Evolutionary conservation across 2,797 vertebrate species (phyloP), one percentile per base, ranked within the genome.

Genomic region (Arrhamphus sclerolepis): DNA sequence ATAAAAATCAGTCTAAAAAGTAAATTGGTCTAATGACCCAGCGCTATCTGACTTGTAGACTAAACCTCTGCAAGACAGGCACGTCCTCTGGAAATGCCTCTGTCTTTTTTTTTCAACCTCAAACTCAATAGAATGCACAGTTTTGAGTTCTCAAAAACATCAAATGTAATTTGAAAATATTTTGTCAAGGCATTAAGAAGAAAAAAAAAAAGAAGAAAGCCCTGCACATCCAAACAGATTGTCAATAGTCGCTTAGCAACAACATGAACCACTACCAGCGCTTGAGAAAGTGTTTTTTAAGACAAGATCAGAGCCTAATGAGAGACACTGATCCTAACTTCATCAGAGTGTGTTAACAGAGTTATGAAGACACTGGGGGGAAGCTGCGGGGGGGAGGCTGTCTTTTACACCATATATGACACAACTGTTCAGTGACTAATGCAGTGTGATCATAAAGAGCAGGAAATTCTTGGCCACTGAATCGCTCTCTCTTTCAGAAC

Each of bases 211-310:
- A 7, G 24, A 50, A 31, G 65, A 76, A n/a, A 59, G 31, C 55
- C 26, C 14, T 16, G 14, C 42, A 26, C 2, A 3, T 56, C 62
- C 54, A 66, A 78, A 72, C 54, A 71, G 60, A 72, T 75, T 75
- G 70, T 78, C 46, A 73, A 70, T 62, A 52, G 78, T 84, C 67
- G 50, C 81, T 80, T 80, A 85, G 83, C 83, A 87, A 84, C 80
- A 66, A 76, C 60, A 53, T 47, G 46, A 70, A 65, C 70, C 71
- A 77, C 61, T 62, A 69, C 41, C 40, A 72, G 65, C 56, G 21
- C 46, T 49, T 54, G 51, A 60, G 38, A 47, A 44, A 61, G 11
- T 34, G 47, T 56, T 63, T 56, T 63, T 21, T 52, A 46, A 55
- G 43, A 50, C 46, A 75, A 78, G 48, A 21, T 63, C 71, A 61